Base-by-base conservation (phyloP, 2,888 invertebrate genomes). In the Netelia virgata region DNA sequence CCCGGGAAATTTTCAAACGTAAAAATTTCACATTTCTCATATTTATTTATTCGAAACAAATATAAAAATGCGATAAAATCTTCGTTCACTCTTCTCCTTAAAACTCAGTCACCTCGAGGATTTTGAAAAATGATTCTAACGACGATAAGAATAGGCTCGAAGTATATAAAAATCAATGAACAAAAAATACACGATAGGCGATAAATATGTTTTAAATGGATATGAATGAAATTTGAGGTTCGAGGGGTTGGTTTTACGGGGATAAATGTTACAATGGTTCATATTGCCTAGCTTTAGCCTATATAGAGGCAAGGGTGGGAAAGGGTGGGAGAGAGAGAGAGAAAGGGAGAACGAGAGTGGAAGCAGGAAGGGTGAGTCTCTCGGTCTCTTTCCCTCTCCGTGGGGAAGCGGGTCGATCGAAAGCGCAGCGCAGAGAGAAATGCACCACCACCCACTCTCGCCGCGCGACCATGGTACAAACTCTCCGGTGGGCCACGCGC, bases 341-440 rank as follows among this genome's bases (percentile, higher is more conserved):
- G 77, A 68, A 47, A 14, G 68, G 28, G 64, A 43, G 20, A 73
- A 50, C 11, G 79, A 75, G 66, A 55, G 83, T 75, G 64, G 72
- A 64, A 72, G 69, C 66, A 78, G 82, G 70, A 63, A 81, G 83
- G 57, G 83, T 89, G 90, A 83, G 87, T 75, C 53, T 74, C 50
- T 28, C 28, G 20, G 10, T 53, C 43, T 77, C 55, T 57, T 59
- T 61, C 69, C 41, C 53, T 70, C 66, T 55, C 43, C n/a, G 23
- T 41, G 16, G 41, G 88, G 89, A 90, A 89, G 88, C 91, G 92
- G 93, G 93, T 93, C 93, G 93, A 93, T 93, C 91, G 93, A 92
- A 93, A 93, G 92, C 93, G 93, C 93, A 93, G 92, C 92, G 90
- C 92, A 89, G 92, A 91, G 92, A 91, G 92, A 92, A 92, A 93